Evolutionary conservation across 2,888 invertebrate genomes (phyloP), one percentile per base, ranked within the genome.

Genomic region (Zelleria hepariella): DNA sequence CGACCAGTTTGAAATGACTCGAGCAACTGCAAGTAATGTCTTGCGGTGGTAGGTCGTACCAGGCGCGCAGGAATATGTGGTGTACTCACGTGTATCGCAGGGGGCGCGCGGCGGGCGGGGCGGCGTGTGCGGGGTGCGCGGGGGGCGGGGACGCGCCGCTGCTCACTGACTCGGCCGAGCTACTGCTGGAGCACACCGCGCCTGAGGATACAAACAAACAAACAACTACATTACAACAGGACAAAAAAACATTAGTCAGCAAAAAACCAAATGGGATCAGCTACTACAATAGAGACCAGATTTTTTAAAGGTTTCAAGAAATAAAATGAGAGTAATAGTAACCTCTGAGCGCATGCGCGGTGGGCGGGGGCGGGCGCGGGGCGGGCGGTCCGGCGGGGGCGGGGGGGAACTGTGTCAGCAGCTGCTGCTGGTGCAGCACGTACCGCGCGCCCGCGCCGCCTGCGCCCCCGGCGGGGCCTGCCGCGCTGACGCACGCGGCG

Each of bases 91-190:
- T 57, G 24, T 57, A 57, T 42, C 47, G 58, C 27, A 51, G 21
- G 20, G 51, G 21, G 8, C 51, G 51, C 32, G 32, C 32, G 32
- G 32, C 32, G 32, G 15, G 15, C 8, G 32, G 32, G 15, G 26
- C 47, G 59, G 58, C 49, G 65, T 57, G 57, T 18, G 54, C n/a
- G 26, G 58, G 61, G 59, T 53, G 61, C 62, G 59, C 60, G 25
- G 61, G 64, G 72, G 74, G 63, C 49, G 77, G 81, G 54, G 76
- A 90, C 67, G 71, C 92, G 68, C 68, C 72, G 68, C 85, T 84
- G 27, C 93, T 93, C 68, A 96, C 93, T 0, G 96, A 96, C 86
- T 96, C 96, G 68, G 93, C 94, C 21, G 96, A 95, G 86, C 96
- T 96, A 80, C 95, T 79, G 78, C 79, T 78, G 66, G 80, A 80